Evolutionary conservation across 1,140 invertebrate genomes (phyloP).

Genomic region (Bombus vancouverensis): DNA sequence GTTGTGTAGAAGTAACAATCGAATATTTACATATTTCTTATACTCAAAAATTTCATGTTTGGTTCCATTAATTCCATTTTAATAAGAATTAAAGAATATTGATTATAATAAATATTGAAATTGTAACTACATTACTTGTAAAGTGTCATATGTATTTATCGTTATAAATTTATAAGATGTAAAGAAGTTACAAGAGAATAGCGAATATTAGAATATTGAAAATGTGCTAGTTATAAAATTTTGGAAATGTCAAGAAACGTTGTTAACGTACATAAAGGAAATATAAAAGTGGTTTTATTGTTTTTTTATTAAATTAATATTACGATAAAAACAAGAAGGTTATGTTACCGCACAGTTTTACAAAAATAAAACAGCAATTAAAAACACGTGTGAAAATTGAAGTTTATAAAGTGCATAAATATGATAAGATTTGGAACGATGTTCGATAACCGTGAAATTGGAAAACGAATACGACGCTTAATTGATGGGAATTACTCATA

Average conservation of each 20-base stretch:
- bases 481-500: constrained; percentile 86
- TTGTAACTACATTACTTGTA: neutral
- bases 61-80: neutral
- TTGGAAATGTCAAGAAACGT: neutral
- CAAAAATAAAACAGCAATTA: neutral
- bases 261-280: neutral
- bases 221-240: neutral
- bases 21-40: too few species aligned
- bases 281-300: neutral
- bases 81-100: neutral
- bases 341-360: constrained; percentile 11
- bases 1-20: too few species aligned
- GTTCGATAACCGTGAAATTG: constrained; percentile 80
- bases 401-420: neutral
- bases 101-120: neutral
- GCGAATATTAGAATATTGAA: neutral
- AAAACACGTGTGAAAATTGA: neutral
- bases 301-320: neutral
- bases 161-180: neutral
- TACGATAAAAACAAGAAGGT: neutral
- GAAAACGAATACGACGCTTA: constrained; percentile 84
- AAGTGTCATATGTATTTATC: neutral
- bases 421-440: constrained; percentile 72
- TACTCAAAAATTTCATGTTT: neutral
- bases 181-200: neutral